Percentiles rank a stretch among this genome's conserved stretches.
These are phyloP conservation scores for Chloebia gouldiae DNA, from an alignment of 2,113 vertebrate species.

Conservation along the genomic window DNA sequence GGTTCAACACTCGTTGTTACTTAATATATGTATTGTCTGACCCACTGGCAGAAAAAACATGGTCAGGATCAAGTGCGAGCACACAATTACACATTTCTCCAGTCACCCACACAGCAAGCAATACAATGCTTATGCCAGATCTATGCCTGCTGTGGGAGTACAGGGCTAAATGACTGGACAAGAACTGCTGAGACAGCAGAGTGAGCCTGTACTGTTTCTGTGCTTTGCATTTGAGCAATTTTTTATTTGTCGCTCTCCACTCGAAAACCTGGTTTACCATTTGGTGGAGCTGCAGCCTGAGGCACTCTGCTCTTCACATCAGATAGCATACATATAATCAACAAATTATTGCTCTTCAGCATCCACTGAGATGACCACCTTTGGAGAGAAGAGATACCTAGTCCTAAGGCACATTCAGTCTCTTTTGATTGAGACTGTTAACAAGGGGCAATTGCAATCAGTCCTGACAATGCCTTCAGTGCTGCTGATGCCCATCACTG, in stretches of 20 bases:
- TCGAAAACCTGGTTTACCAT: not conserved
- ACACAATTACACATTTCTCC: not conserved
- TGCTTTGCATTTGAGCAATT: not conserved
- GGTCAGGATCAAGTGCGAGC: not conserved
- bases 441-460: not conserved
- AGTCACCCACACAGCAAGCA: not conserved
- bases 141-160: not conserved
- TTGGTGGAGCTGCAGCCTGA: not conserved
- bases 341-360: not conserved
- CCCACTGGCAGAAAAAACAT: not conserved
- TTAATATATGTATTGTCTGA: not conserved
- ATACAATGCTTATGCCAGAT: not conserved
- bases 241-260: not conserved
- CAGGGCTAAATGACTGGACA: not conserved
- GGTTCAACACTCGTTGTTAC: not conserved
- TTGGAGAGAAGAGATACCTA: not conserved
- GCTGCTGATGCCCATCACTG: not conserved
- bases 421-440: not conserved
- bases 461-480: not conserved
- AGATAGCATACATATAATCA: not conserved
- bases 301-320: not conserved
- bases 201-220: not conserved
- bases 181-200: conserved; percentile 35
- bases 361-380: not conserved
- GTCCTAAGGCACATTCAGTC: not conserved